A percentile compares a stretch with the other conserved stretches of the same genome.
Conservation (phyloP, 2,888 invertebrate species). For the Nemotelus pantherinus region DNA sequence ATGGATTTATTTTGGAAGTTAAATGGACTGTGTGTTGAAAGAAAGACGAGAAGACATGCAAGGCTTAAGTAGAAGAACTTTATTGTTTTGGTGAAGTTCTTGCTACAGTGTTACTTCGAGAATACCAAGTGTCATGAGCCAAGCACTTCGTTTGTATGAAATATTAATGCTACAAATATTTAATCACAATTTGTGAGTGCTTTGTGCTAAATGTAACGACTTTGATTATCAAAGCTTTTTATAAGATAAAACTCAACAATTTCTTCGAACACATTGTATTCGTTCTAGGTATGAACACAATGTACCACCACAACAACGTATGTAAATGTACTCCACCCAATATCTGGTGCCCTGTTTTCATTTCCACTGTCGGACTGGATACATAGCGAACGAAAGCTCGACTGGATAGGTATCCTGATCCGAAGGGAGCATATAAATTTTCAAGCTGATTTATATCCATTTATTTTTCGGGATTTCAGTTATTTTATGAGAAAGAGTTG, state of each 20-base stretch:
- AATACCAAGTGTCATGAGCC: too few species aligned
- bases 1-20: not conserved
- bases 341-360: not conserved
- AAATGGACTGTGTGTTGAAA: conserved; percentile 1
- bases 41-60: not conserved
- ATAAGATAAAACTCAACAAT: too few species aligned
- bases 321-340: not conserved
- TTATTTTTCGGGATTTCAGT: conserved; percentile 46
- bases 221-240: too few species aligned
- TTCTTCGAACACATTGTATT: too few species aligned
- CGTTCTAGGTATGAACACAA: too few species aligned
- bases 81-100: too few species aligned
- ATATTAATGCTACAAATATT: too few species aligned
- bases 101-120: too few species aligned
- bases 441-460: conserved; percentile 50
- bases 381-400: conserved; percentile 13
- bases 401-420: conserved; percentile 37
- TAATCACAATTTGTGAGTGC: too few species aligned
- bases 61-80: too few species aligned
- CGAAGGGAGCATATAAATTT: conserved; percentile 49
- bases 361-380: not conserved
- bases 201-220: too few species aligned
- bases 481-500: conserved; percentile 30
- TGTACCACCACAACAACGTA: not conserved
- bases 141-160: too few species aligned